Percentiles rank a stretch among this genome's conserved stretches.
These are phyloP conservation scores for Eulimnadia texana DNA, from an alignment of 1,140 invertebrate genomes.

Conservation along the genomic window DNA sequence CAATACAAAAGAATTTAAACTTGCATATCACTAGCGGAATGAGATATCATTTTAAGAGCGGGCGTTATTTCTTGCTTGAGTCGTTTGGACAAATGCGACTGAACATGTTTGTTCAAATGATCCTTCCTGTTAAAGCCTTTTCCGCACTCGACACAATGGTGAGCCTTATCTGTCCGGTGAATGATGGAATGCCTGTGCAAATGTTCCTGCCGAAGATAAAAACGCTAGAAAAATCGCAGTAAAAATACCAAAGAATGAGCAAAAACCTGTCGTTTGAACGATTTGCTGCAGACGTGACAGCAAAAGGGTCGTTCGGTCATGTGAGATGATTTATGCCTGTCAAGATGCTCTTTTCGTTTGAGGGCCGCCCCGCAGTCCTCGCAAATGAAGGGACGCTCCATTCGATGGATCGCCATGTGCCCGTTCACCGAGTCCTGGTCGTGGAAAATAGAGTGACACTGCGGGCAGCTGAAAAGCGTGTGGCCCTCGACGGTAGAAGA, in stretches of 20 bases:
- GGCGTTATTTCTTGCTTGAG: constrained; percentile 49
- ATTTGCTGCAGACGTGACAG: constrained; percentile 66
- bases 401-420: constrained; percentile 61
- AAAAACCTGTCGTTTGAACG: constrained; percentile 58
- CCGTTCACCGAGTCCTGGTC: constrained; percentile 64
- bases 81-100: constrained; percentile 60
- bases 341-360: constrained; percentile 62
- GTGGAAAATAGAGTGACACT: constrained; percentile 72
- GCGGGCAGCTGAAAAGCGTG: constrained; percentile 66
- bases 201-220: constrained; percentile 35
- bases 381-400: constrained; percentile 64
- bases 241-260: neutral
- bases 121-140: constrained; percentile 72
- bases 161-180: constrained; percentile 68
- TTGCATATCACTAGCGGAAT: no score
- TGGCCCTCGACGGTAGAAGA: constrained; percentile 67
- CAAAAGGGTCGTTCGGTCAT: constrained; percentile 64
- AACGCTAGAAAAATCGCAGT: neutral
- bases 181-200: constrained; percentile 68
- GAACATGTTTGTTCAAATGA: constrained; percentile 61
- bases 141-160: constrained; percentile 68
- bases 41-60: no score
- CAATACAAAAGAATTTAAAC: no score
- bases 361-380: constrained; percentile 66
- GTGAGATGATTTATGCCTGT: constrained; percentile 59